Base-by-base conservation (phyloP, 2,888 invertebrate species). In the Octodonta nipae region DNA sequence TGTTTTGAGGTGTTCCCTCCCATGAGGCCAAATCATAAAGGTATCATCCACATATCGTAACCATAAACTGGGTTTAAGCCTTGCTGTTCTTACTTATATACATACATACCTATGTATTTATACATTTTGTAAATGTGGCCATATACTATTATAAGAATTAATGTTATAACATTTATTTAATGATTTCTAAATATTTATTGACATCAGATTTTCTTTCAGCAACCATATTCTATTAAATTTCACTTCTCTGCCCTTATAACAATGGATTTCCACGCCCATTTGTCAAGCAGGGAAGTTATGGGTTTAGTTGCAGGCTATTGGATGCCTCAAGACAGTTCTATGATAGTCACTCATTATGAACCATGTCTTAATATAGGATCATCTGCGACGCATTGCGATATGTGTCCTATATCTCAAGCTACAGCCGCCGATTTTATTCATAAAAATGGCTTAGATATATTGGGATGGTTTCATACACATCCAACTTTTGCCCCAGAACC, bases 381-480 rank as follows among this genome's bases (percentile, higher is more conserved):
- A 32, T 70, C 71, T 32, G 63, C 68, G 4, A 75, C 77, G 33
- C 78, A 78, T 60, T 82, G 82, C 55, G 82, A 83, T 45, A 81
- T 82, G 79, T 80, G 80, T 47, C 79, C 81, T 1, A 73, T 76
- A 12, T 73, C 73, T 3, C 74, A 80, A 52, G 69, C 75, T 4
- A 58, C 56, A 38, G 77, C 78, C 2, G 71, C 73, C 32, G 72
- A 73, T 43, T 51, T 50, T 15, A 67, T 82, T 14, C 60, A 61
- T 4, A 38, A 20, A 20, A 17, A 17, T 13, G 50, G 7, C 53
- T 24, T 34, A 5, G 36, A 36, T 13, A 28, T 40, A 33, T 65
- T 75, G 35, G 81, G 78, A 13, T 82, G 83, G 83, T 81, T 79
- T 60, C 82, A 82, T 65, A 80, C 81, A 15, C 82, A 82, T 64